phyloP scores from a whole-genome alignment of 2,888 invertebrate species.

The Polyommatus iphigenia region DNA sequence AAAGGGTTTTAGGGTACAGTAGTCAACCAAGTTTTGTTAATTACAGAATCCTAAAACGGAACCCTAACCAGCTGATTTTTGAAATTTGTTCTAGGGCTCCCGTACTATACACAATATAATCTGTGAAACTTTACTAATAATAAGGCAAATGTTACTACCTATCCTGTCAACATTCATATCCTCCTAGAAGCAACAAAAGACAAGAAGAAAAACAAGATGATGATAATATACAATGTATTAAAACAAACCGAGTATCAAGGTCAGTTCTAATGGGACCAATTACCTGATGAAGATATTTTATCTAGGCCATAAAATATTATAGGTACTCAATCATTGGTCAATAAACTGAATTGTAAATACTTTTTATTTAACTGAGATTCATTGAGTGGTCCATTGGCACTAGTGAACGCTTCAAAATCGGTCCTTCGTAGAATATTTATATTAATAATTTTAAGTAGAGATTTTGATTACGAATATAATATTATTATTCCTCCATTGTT shows the following conservation, averaged over 20 bases:
- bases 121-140: too few relatives aligned
- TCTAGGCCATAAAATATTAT: conserved; percentile 19
- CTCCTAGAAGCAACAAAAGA: background rate
- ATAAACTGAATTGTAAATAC: conserved; percentile 4
- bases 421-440: background rate
- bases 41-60: too few relatives aligned
- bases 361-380: background rate
- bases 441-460: background rate
- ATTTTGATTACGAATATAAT: background rate
- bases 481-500: too few relatives aligned
- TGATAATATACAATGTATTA: background rate
- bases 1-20: too few relatives aligned
- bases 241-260: background rate
- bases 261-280: conserved; percentile 11
- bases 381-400: background rate
- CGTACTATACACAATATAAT: too few relatives aligned
- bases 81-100: too few relatives aligned
- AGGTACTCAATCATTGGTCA: conserved; percentile 7
- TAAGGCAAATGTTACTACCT: too few relatives aligned
- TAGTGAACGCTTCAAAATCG: background rate
- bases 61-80: too few relatives aligned
- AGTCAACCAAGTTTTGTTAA: too few relatives aligned
- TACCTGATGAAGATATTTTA: conserved; percentile 21
- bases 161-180: too few relatives aligned
- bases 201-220: background rate